A percentile compares a stretch with the other conserved stretches of the same genome.
These are phyloP conservation scores for Andrena haemorrhoa DNA, from an alignment of 2,888 invertebrate genomes.

Conservation along the genomic window DNA sequence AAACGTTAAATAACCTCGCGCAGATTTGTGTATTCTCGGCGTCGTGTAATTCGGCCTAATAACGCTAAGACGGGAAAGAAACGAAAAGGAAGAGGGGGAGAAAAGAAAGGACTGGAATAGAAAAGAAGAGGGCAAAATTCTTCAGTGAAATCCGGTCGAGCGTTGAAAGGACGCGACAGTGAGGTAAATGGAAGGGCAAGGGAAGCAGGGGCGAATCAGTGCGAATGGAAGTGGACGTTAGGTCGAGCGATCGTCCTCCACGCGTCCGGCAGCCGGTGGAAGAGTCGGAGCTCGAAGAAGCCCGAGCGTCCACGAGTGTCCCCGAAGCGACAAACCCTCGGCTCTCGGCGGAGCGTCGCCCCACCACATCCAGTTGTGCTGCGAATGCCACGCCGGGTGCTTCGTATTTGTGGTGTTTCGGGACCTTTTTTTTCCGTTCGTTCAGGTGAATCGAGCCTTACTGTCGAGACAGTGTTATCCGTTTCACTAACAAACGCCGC, in stretches of 20 bases:
- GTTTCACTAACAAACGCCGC: not conserved
- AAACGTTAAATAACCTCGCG: slow-evolving; percentile 13
- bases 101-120: slow-evolving; percentile 20
- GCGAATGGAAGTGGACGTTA: slow-evolving; percentile 74
- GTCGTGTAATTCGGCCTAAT: slow-evolving; percentile 58
- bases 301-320: slow-evolving; percentile 69
- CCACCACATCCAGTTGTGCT: slow-evolving; percentile 82
- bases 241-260: slow-evolving; percentile 70
- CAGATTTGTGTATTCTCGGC: not conserved
- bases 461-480: slow-evolving; percentile 27
- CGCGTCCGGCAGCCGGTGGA: slow-evolving; percentile 71
- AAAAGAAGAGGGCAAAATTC: slow-evolving; percentile 32
- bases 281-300: slow-evolving; percentile 61
- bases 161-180: slow-evolving; percentile 42
- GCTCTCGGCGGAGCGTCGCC: slow-evolving; percentile 72
- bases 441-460: slow-evolving; percentile 41
- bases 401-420: slow-evolving; percentile 69
- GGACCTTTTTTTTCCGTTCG: slow-evolving; percentile 59
- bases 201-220: slow-evolving; percentile 70
- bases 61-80: slow-evolving; percentile 45
- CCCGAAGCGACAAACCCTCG: slow-evolving; percentile 75
- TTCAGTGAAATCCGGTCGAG: slow-evolving; percentile 48
- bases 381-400: slow-evolving; percentile 80
- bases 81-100: slow-evolving; percentile 11
- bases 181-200: slow-evolving; percentile 50